These are phyloP conservation scores for Probosciger aterrimus DNA, from an alignment of 2,113 vertebrate species.

Conservation along the genomic window DNA sequence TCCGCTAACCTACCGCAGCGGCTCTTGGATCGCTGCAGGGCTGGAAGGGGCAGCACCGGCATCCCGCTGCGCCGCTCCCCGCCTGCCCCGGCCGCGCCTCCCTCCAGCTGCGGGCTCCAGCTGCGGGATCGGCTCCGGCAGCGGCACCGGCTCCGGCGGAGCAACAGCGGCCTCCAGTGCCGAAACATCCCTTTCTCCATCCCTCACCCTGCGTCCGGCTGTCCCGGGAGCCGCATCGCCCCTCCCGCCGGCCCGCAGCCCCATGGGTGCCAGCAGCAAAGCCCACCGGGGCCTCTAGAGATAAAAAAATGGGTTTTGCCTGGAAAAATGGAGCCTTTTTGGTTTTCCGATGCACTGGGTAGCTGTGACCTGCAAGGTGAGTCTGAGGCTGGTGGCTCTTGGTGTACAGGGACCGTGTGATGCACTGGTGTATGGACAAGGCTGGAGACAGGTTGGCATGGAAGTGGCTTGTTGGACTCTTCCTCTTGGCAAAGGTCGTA, in stretches of 20 bases:
- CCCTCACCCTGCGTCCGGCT: neutral
- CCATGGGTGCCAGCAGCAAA: neutral
- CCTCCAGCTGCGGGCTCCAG: neutral
- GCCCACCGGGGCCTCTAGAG: neutral
- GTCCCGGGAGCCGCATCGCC: neutral
- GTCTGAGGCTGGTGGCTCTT: neutral
- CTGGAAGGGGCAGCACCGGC: neutral
- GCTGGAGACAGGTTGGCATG: neutral
- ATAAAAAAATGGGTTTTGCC: neutral
- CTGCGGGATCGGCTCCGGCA: neutral
- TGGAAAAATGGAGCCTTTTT: neutral
- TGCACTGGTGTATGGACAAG: neutral
- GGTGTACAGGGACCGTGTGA: rapidly evolving
- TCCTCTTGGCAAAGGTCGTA: neutral
- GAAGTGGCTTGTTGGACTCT: neutral
- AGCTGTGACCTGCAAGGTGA: neutral
- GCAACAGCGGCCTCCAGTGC: slow-evolving; percentile 66
- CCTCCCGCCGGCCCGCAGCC: neutral
- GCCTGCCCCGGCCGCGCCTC: neutral
- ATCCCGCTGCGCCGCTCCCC: neutral
- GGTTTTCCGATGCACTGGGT: neutral
- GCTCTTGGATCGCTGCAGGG: neutral
- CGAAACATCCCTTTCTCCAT: neutral
- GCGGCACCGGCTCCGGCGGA: neutral
- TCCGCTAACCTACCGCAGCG: neutral